These are phyloP conservation scores for Adela reaumurella DNA, from an alignment of 2,888 invertebrate genomes.

Conservation along the genomic window DNA sequence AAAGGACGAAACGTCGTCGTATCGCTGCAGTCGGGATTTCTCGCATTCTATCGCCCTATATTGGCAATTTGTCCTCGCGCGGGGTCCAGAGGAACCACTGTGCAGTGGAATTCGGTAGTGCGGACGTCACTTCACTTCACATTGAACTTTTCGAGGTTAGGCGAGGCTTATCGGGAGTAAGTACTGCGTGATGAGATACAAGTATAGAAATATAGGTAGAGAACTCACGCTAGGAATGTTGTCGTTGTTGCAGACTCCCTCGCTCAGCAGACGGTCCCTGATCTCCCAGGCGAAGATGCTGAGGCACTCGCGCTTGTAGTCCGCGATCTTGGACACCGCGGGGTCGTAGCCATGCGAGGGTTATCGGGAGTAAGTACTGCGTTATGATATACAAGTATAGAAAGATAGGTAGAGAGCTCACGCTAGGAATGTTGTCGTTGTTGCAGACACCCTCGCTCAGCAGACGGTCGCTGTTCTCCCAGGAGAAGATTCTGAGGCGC, in stretches of 20 bases:
- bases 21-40: too few species aligned
- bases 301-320: slow-evolving; percentile 96
- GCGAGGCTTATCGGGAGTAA: too few species aligned
- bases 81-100: too few species aligned
- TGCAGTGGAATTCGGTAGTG: too few species aligned
- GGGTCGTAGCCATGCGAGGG: too few species aligned
- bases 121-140: too few species aligned
- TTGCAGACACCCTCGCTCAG: slow-evolving; percentile 92
- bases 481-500: slow-evolving; percentile 96
- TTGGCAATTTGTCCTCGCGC: too few species aligned
- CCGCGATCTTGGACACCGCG: slow-evolving; percentile 91
- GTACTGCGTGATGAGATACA: too few species aligned
- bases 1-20: too few species aligned
- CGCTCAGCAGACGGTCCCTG: slow-evolving; percentile 83
- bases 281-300: slow-evolving; percentile 99
- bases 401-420: slow-evolving; percentile 61
- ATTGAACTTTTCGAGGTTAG: too few species aligned
- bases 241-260: slow-evolving; percentile 92
- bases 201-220: not conserved
- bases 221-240: slow-evolving; percentile 95
- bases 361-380: too few species aligned
- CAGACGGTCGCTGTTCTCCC: slow-evolving; percentile 95
- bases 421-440: slow-evolving; percentile 95
- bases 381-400: not conserved
- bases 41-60: too few species aligned